phyloP scores from a whole-genome alignment of 2,888 invertebrate species.

The Xestoiulus laeticollis region DNA sequence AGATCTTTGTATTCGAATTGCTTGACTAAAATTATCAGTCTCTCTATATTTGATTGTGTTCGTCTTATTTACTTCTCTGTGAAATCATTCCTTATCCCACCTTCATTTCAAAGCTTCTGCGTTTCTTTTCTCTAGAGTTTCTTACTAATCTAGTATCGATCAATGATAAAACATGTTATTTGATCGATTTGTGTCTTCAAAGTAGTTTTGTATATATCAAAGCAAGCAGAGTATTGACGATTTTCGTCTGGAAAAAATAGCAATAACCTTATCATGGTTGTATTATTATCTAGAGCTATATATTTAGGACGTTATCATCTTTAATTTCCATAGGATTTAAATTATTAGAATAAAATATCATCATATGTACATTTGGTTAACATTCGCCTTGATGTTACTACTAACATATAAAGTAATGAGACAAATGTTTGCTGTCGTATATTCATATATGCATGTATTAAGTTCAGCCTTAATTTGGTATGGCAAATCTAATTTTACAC shows the following conservation, averaged over 20 bases:
- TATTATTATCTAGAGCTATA: too few relatives aligned
- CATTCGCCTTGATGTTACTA: too few relatives aligned
- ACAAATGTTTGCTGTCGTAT: too few relatives aligned
- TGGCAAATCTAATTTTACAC: too few relatives aligned
- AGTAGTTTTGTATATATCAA: background rate
- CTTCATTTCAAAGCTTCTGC: background rate
- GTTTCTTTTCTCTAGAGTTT: background rate
- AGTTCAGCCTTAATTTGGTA: too few relatives aligned
- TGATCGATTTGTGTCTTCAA: background rate
- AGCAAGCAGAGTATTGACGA: background rate
- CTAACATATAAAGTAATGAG: too few relatives aligned
- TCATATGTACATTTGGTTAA: too few relatives aligned
- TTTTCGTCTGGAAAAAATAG: background rate
- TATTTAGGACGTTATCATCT: too few relatives aligned
- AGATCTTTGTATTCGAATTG: background rate
- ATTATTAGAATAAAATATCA: too few relatives aligned
- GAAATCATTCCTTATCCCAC: constrained; percentile 3
- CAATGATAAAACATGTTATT: background rate
- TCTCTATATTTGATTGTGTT: background rate
- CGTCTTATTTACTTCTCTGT: background rate
- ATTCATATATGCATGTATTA: too few relatives aligned
- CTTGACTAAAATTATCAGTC: background rate
- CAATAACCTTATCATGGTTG: too few relatives aligned
- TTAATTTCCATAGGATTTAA: too few relatives aligned
- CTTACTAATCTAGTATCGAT: background rate